A percentile compares a stretch with the other conserved stretches of the same genome.
These are phyloP conservation scores for Tachysurus vachellii DNA, from an alignment of 2,113 vertebrate species.

Conservation along the genomic window DNA sequence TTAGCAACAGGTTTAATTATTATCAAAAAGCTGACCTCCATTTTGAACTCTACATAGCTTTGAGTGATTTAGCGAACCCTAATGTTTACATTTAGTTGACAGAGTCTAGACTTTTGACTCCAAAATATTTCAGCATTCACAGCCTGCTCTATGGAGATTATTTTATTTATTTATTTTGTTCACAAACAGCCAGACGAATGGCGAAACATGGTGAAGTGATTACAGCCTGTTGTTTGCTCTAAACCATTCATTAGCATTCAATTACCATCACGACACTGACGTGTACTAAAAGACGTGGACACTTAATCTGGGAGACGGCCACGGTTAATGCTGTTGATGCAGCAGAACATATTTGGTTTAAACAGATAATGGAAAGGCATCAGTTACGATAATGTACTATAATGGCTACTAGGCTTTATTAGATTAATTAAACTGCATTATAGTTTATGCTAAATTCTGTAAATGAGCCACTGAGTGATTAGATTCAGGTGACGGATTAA, in stretches of 20 bases:
- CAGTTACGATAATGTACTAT: slow-evolving; percentile 4
- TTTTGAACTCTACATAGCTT: not conserved
- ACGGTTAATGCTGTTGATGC: not conserved
- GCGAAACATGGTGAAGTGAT: not conserved
- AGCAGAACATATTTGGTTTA: slow-evolving; percentile 21
- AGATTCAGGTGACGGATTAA: slow-evolving; percentile 12
- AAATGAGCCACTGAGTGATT: slow-evolving; percentile 8
- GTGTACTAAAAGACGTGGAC: slow-evolving; percentile 24
- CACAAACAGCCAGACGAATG: slow-evolving; percentile 25
- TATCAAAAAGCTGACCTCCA: slow-evolving; percentile 56
- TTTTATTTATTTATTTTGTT: not conserved
- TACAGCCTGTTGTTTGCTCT: not conserved
- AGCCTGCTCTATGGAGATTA: slow-evolving; percentile 29
- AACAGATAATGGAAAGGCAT: slow-evolving; percentile 22
- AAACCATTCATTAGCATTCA: slow-evolving; percentile 27
- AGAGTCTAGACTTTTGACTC: slow-evolving; percentile 37
- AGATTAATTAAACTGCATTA: slow-evolving; percentile 32
- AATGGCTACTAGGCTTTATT: not conserved
- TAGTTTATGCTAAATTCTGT: not conserved
- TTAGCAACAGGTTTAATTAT: slow-evolving; percentile 7
- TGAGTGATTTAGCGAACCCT: not conserved
- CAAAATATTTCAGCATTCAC: slow-evolving; percentile 34
- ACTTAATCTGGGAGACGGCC: not conserved
- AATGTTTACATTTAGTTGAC: slow-evolving; percentile 12
- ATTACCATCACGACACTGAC: not conserved